These are phyloP conservation scores for Tineola bisselliella DNA, from an alignment of 2,888 invertebrate species.

Conservation along the genomic window DNA sequence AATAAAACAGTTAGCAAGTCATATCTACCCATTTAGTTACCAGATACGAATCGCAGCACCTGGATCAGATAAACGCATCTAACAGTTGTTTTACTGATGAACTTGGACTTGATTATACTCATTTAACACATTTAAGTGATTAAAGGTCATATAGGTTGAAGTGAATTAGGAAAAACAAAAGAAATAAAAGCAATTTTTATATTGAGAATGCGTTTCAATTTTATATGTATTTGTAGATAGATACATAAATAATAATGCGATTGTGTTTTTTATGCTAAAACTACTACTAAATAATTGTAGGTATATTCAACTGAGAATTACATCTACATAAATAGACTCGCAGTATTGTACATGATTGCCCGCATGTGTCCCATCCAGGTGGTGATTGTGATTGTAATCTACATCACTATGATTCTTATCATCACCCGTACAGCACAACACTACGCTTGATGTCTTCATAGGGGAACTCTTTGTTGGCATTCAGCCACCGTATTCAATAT, in stretches of 20 bases:
- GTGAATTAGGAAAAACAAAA: too few relatives aligned
- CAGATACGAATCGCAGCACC: neutral
- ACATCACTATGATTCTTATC: slow-evolving; percentile 45
- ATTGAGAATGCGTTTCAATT: too few relatives aligned
- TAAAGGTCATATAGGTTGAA: neutral
- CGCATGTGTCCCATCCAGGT: slow-evolving; percentile 55
- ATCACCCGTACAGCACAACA: slow-evolving; percentile 39
- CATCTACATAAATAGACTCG: too few relatives aligned
- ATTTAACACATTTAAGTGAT: too few relatives aligned
- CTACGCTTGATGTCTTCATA: neutral
- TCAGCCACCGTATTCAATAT: neutral
- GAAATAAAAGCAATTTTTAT: too few relatives aligned
- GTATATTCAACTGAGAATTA: too few relatives aligned
- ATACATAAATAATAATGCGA: too few relatives aligned
- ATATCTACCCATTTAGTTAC: neutral
- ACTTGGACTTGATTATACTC: neutral
- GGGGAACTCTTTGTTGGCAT: slow-evolving; percentile 10
- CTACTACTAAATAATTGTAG: too few relatives aligned
- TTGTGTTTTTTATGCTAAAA: too few relatives aligned
- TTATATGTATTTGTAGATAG: too few relatives aligned
- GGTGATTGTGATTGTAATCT: slow-evolving; percentile 47
- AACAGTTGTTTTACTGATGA: slow-evolving; percentile 1
- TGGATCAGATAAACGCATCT: neutral
- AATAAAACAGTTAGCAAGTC: slow-evolving; percentile 1
- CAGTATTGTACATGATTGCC: slow-evolving; percentile 27